phyloP scores from a whole-genome alignment of 2,113 vertebrate genomes.

The Ancistrus triradiatus region DNA sequence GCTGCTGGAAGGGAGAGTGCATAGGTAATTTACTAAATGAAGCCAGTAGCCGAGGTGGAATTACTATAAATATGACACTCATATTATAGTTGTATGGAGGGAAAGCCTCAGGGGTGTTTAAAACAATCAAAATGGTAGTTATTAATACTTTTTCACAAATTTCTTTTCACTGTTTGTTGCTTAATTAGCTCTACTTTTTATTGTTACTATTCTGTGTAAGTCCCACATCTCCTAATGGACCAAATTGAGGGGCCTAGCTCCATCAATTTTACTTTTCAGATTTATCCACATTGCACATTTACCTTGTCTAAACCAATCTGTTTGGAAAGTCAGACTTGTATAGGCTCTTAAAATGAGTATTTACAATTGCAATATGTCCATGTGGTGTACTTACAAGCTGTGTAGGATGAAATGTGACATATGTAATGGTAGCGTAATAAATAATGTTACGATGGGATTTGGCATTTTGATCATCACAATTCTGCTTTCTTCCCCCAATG shows the following conservation, averaged over 20 bases:
- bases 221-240: conserved; percentile 14
- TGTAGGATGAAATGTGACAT: conserved; percentile 28
- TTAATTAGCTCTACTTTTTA: conserved; percentile 41
- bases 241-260: not conserved
- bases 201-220: conserved; percentile 24
- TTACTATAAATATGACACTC: conserved; percentile 54
- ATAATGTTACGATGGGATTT: conserved; percentile 26
- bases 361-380: conserved; percentile 33
- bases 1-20: conserved; percentile 24
- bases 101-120: conserved; percentile 33
- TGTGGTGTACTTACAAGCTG: conserved; percentile 30
- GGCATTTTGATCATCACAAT: conserved; percentile 28
- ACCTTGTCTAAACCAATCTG: conserved; percentile 36
- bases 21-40: conserved; percentile 55
- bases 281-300: conserved; percentile 1
- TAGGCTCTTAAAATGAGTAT: conserved; percentile 8
- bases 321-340: conserved; percentile 7
- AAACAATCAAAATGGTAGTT: conserved; percentile 48
- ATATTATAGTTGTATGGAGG: conserved; percentile 49
- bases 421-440: conserved; percentile 25
- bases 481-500: conserved; percentile 33
- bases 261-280: conserved; percentile 22
- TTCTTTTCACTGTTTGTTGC: conserved; percentile 41
- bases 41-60: conserved; percentile 47
- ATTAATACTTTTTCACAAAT: conserved; percentile 35